A percentile compares a stretch with the other conserved stretches of the same genome.
These are phyloP conservation scores for Enteromius afrohamiltoni DNA, from an alignment of 2,797 vertebrate genomes.

Conservation along the genomic window DNA sequence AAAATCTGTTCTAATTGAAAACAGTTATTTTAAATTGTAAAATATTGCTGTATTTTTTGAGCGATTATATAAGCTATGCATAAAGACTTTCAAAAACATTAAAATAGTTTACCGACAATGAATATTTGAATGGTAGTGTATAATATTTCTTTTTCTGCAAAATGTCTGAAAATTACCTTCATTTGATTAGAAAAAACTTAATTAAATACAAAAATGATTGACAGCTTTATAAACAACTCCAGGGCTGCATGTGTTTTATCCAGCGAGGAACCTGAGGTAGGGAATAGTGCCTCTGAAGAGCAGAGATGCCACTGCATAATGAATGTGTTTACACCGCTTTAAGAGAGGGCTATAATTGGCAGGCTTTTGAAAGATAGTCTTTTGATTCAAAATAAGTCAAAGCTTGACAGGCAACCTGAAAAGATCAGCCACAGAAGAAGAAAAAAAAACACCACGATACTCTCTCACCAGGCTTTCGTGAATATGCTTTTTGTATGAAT, in stretches of 20 bases:
- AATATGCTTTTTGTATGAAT: constrained; percentile 38
- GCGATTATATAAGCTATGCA: background rate
- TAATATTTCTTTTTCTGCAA: background rate
- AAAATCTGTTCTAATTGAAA: background rate
- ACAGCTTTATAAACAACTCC: background rate
- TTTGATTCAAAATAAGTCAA: constrained; percentile 50
- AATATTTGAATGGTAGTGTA: background rate
- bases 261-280: constrained; percentile 2
- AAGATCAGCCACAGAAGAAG: background rate
- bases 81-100: background rate
- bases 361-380: constrained; percentile 29
- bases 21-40: background rate
- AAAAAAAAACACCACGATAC: background rate
- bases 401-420: constrained; percentile 47
- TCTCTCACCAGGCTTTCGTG: constrained; percentile 19
- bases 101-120: background rate
- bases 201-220: background rate
- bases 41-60: background rate
- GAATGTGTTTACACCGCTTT: constrained; percentile 46
- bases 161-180: background rate
- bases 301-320: constrained; percentile 39
- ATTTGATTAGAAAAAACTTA: background rate
- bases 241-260: background rate
- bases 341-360: constrained; percentile 46
- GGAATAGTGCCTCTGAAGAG: constrained; percentile 6